Conservation (phyloP, 2,888 invertebrate genomes). For the Cynaeus angustus region DNA sequence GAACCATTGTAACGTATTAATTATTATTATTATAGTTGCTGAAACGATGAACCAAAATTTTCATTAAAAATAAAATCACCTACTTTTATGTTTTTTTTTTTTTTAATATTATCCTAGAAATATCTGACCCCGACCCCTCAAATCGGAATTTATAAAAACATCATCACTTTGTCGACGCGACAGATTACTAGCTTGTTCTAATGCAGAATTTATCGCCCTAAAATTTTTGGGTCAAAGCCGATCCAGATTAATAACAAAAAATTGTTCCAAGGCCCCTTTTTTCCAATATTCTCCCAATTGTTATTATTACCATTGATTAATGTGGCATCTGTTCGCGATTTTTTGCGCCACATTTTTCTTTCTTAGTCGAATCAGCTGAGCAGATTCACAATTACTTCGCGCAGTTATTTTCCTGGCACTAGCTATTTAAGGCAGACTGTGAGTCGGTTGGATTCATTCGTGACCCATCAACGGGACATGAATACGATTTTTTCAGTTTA, state of each 20-base stretch:
- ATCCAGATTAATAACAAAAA: slow-evolving; percentile 13
- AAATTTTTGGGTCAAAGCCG: slow-evolving; percentile 21
- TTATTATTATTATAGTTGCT: too few species aligned
- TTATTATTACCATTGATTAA: slow-evolving; percentile 18
- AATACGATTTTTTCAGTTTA: neutral
- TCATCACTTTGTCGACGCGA: neutral
- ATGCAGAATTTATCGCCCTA: slow-evolving; percentile 1
- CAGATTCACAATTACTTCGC: slow-evolving; percentile 29
- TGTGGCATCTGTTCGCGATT: slow-evolving; percentile 9
- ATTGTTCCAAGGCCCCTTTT: slow-evolving; percentile 12
- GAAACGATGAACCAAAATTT: neutral
- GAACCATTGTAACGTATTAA: too few species aligned
- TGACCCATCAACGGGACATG: slow-evolving; percentile 17
- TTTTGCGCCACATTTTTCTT: slow-evolving; percentile 13
- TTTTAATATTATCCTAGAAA: neutral
- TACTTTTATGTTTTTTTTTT: neutral
- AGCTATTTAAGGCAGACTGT: slow-evolving; percentile 49
- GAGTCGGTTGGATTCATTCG: slow-evolving; percentile 38
- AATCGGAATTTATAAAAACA: slow-evolving; percentile 7
- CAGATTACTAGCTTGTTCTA: slow-evolving; percentile 5
- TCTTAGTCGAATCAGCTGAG: slow-evolving; percentile 39
- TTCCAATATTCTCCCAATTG: slow-evolving; percentile 1
- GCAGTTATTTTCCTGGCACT: slow-evolving; percentile 49
- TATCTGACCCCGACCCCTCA: neutral
- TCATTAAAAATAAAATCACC: too few species aligned